Evolutionary conservation across 2,113 vertebrate genomes (phyloP).

Genomic region (Megaptera novaeangliae): DNA sequence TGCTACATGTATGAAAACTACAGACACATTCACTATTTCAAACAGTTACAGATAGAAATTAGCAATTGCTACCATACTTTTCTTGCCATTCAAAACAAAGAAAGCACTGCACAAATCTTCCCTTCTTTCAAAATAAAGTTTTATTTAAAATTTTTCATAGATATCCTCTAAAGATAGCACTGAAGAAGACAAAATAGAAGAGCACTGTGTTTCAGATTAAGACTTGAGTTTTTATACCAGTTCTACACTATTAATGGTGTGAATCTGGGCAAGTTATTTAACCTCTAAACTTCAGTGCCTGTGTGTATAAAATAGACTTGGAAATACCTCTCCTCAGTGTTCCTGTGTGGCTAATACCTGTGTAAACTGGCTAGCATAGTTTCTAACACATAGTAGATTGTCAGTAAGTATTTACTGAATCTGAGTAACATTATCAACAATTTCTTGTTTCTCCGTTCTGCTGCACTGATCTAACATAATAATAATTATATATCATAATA

Average conservation of each 20-base stretch:
- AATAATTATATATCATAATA: background rate
- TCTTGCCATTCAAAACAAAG: constrained; percentile 32
- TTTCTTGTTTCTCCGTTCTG: background rate
- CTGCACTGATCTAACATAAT: background rate
- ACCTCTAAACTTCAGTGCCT: background rate
- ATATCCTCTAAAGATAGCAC: background rate
- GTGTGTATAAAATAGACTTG: background rate
- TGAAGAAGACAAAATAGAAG: background rate
- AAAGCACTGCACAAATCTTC: background rate
- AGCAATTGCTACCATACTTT: constrained; percentile 13
- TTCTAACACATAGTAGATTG: background rate
- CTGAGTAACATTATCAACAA: background rate
- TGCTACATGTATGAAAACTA: constrained; percentile 3
- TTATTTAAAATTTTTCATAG: background rate
- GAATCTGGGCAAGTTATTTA: background rate
- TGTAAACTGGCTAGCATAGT: background rate
- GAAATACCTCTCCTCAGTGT: background rate
- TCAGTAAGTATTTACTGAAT: background rate
- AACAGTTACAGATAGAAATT: constrained; percentile 15
- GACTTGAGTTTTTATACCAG: background rate
- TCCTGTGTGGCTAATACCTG: background rate
- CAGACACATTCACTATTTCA: background rate
- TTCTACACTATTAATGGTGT: background rate
- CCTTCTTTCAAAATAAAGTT: constrained; percentile 28
- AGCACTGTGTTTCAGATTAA: background rate